These are phyloP conservation scores for Leptobrachium leishanense DNA, from an alignment of 2,113 vertebrate genomes.

Conservation along the genomic window DNA sequence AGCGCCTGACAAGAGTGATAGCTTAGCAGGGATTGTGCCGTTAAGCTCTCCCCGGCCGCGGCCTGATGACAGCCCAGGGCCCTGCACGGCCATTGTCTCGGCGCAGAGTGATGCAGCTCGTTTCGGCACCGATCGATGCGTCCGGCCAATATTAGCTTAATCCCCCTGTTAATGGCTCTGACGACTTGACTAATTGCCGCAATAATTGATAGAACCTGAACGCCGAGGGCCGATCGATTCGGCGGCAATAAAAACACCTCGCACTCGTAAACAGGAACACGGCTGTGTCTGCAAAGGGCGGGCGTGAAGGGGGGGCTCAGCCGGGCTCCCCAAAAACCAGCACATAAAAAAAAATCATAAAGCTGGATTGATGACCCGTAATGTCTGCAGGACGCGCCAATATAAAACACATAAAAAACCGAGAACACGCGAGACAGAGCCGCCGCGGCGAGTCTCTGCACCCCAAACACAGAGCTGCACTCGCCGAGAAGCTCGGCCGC, in stretches of 20 bases:
- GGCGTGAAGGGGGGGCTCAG: too few species aligned
- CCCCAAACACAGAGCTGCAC: too few species aligned
- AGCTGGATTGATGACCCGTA: too few species aligned
- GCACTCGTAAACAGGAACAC: constrained; percentile 63
- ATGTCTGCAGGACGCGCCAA: too few species aligned
- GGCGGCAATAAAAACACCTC: constrained; percentile 79
- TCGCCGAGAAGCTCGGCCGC: too few species aligned
- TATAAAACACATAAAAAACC: too few species aligned
- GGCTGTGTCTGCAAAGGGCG: too few species aligned
- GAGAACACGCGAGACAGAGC: too few species aligned
- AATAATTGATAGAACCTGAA: constrained; percentile 87
- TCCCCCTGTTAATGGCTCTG: constrained; percentile 63
- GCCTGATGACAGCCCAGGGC: constrained; percentile 50
- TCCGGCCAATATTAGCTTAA: constrained; percentile 66
- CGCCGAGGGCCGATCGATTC: constrained; percentile 78
- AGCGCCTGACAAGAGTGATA: constrained; percentile 36
- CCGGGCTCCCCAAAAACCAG: too few species aligned
- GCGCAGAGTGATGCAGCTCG: constrained; percentile 32
- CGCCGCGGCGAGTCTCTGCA: too few species aligned
- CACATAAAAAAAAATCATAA: too few species aligned
- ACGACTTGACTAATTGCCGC: constrained; percentile 84
- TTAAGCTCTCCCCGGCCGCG: constrained; percentile 23
- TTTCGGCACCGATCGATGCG: constrained; percentile 57
- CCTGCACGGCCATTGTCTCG: constrained; percentile 26
- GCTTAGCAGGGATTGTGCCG: neutral